phyloP scores from a whole-genome alignment of 2,113 vertebrate species.

The Pelmatolapia mariae region DNA sequence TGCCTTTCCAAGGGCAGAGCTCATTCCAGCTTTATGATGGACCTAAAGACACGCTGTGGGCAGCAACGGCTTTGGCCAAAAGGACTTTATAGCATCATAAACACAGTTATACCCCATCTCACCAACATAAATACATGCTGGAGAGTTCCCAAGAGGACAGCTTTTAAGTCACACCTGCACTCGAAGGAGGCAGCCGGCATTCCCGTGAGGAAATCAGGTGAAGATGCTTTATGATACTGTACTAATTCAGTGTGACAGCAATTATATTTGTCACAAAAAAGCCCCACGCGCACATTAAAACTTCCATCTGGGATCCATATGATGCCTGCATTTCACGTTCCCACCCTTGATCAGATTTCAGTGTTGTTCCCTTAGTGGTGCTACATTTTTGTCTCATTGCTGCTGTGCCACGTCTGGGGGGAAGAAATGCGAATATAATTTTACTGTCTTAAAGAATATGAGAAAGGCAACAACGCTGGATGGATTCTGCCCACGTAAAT shows the following conservation, averaged over 20 bases:
- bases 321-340: not conserved
- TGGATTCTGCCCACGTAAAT: not conserved
- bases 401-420: not conserved
- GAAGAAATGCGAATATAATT: not conserved
- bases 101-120: slow-evolving; percentile 57
- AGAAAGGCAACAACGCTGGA: not conserved
- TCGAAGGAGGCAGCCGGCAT: not conserved
- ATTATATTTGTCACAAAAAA: not conserved
- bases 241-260: not conserved
- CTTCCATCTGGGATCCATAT: not conserved
- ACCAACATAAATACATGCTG: slow-evolving; percentile 54
- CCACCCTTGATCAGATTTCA: not conserved
- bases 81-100: slow-evolving; percentile 65
- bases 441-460: not conserved
- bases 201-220: not conserved
- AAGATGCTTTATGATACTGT: not conserved
- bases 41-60: slow-evolving; percentile 49
- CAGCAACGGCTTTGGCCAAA: slow-evolving; percentile 52
- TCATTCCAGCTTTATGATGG: slow-evolving; percentile 49
- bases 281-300: not conserved
- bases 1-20: slow-evolving; percentile 51
- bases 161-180: slow-evolving; percentile 11
- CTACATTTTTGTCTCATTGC: not conserved
- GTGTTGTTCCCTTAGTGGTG: not conserved
- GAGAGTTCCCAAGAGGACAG: slow-evolving; percentile 42